A percentile compares a stretch with the other conserved stretches of the same genome.
Evolutionary conservation across 2,888 invertebrate species (phyloP).

Genomic region (Heterodera filipjevi): DNA sequence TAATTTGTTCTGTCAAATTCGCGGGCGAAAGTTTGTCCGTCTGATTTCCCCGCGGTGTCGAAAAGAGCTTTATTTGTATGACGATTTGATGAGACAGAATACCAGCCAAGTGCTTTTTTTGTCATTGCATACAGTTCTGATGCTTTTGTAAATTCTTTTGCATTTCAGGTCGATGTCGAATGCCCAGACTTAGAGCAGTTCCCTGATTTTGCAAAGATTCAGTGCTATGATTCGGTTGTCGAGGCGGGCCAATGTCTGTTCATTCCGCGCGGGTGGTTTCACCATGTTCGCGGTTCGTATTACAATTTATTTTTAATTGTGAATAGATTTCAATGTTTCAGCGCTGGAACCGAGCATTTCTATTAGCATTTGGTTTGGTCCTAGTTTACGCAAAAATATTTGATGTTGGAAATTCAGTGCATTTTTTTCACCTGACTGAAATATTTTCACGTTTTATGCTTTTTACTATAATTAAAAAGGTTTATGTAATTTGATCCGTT

Average conservation of each 20-base stretch:
- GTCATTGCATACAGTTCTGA: background rate
- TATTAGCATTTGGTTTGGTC: slow-evolving; percentile 47
- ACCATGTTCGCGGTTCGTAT: slow-evolving; percentile 79
- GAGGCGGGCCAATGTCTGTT: slow-evolving; percentile 86
- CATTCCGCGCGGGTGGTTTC: slow-evolving; percentile 96
- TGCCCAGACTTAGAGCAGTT: slow-evolving; percentile 76
- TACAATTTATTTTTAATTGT: background rate
- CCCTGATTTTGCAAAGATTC: slow-evolving; percentile 73
- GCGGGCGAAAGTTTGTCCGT: slow-evolving; percentile 83
- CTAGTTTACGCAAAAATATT: background rate
- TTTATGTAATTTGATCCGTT: too few species aligned
- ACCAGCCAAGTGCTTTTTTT: slow-evolving; percentile 75
- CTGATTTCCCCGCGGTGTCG: slow-evolving; percentile 79
- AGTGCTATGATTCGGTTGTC: slow-evolving; percentile 68
- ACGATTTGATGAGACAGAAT: slow-evolving; percentile 78
- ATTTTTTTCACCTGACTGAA: too few species aligned
- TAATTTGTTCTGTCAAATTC: slow-evolving; percentile 68
- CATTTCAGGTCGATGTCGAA: slow-evolving; percentile 76
- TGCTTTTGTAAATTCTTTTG: background rate
- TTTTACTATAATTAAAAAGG: too few species aligned
- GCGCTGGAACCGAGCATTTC: slow-evolving; percentile 41
- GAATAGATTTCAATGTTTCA: background rate
- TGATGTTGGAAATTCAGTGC: background rate
- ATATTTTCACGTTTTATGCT: too few species aligned
- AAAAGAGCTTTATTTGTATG: slow-evolving; percentile 79